Conservation (phyloP, 2,888 invertebrate genomes). For the Rhagium mordax region DNA sequence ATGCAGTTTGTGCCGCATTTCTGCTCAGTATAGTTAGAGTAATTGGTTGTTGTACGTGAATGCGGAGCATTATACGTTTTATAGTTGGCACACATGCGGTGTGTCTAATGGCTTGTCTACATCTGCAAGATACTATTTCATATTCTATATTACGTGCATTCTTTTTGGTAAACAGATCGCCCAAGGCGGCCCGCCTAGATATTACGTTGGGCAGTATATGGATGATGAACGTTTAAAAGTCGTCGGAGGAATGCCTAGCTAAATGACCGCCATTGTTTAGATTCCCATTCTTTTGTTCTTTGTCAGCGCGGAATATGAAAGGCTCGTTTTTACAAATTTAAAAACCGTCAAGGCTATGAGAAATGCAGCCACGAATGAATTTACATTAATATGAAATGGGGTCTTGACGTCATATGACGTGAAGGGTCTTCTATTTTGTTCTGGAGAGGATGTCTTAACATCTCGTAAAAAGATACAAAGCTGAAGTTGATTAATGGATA, state of each 20-base stretch:
- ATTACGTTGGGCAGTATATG: constrained; percentile 4
- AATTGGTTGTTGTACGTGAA: constrained; percentile 7
- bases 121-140: constrained; percentile 27
- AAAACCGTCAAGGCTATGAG: background rate
- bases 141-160: background rate
- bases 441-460: background rate
- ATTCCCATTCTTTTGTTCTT: constrained; percentile 12
- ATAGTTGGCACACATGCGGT: constrained; percentile 27
- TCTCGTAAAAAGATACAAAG: background rate
- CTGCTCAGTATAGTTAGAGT: constrained; percentile 1
- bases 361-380: background rate
- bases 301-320: background rate
- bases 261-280: constrained; percentile 5
- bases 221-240: constrained; percentile 8
- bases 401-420: background rate
- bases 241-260: background rate
- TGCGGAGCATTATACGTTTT: background rate
- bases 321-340: background rate
- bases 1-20: background rate
- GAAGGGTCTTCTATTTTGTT: background rate
- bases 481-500: background rate
- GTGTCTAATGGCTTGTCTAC: constrained; percentile 29
- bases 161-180: background rate
- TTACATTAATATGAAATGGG: background rate
- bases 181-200: background rate